Percentiles rank a stretch among this genome's conserved stretches.
Conservation (phyloP, 2,888 invertebrate genomes). For the Ceramica pisi region DNA sequence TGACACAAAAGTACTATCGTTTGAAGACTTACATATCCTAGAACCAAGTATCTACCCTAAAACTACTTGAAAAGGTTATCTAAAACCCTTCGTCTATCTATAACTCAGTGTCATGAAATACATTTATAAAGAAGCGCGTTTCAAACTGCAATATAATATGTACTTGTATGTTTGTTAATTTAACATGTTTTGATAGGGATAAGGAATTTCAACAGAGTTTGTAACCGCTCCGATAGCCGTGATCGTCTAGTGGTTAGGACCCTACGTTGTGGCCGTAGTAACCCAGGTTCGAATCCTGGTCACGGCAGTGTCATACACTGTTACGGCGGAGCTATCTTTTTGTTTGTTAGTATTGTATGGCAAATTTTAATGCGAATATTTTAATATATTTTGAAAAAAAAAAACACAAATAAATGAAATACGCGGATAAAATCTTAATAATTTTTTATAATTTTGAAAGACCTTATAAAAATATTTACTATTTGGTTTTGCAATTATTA, state of each 20-base stretch:
- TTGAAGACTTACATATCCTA: background rate
- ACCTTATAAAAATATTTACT: no score
- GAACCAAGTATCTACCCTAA: background rate
- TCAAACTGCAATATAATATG: no score
- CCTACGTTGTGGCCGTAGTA: slow-evolving; percentile 94
- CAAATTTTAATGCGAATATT: no score
- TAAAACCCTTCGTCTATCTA: no score
- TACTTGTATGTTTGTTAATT: background rate
- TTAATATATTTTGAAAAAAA: background rate
- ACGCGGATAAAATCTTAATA: background rate
- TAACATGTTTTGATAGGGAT: background rate
- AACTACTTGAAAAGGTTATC: no score
- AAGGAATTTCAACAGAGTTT: rapidly evolving
- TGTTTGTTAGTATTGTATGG: background rate
- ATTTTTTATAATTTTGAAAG: background rate
- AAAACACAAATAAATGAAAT: background rate
- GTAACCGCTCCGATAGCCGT: slow-evolving; percentile 88
- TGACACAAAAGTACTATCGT: background rate
- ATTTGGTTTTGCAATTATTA: background rate
- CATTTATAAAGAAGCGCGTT: no score
- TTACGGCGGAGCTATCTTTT: slow-evolving; percentile 79
- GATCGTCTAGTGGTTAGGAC: slow-evolving; percentile 94
- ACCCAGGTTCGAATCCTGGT: slow-evolving; percentile 95
- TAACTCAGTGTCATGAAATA: background rate
- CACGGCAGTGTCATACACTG: slow-evolving; percentile 89